A percentile compares a stretch with the other conserved stretches of the same genome.
These are phyloP conservation scores for Falco cherrug DNA, from an alignment of 2,797 vertebrate species.

Conservation along the genomic window DNA sequence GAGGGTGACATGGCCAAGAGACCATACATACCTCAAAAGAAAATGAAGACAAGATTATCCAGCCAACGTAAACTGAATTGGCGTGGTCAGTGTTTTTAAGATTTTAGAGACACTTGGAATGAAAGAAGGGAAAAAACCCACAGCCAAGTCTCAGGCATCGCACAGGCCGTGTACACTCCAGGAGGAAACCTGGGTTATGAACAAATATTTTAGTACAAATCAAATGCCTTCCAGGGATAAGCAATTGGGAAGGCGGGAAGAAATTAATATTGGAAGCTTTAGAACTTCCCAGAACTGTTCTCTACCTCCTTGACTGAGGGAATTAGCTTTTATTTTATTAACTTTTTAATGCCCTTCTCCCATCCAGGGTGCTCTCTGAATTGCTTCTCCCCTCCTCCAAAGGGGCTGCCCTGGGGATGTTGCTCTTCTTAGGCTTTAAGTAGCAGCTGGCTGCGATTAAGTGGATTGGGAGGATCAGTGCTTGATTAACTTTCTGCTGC, in stretches of 20 bases:
- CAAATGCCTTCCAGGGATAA: conserved; percentile 68
- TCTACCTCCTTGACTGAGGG: conserved; percentile 68
- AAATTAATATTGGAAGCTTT: conserved; percentile 70
- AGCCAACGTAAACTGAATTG: conserved; percentile 57
- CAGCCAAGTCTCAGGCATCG: conserved; percentile 28
- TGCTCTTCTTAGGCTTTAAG: conserved; percentile 68
- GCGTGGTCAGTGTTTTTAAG: conserved; percentile 41
- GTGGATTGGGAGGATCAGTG: conserved; percentile 78
- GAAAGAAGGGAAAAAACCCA: conserved; percentile 30
- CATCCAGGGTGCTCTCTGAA: conserved; percentile 59
- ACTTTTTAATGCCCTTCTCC: conserved; percentile 77
- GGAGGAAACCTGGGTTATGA: conserved; percentile 66
- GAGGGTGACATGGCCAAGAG: conserved; percentile 57
- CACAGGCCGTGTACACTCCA: conserved; percentile 33
- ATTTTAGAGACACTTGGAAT: conserved; percentile 67
- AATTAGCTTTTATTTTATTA: conserved; percentile 83
- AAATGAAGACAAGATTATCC: conserved; percentile 46
- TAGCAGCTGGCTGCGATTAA: conserved; percentile 83
- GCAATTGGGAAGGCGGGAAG: conserved; percentile 72
- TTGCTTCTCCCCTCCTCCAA: conserved; percentile 18
- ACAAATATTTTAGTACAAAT: conserved; percentile 72
- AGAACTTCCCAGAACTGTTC: conserved; percentile 67
- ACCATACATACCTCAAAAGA: conserved; percentile 27
- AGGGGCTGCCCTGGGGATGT: conserved; percentile 56
- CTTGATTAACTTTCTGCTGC: conserved; percentile 82